A percentile compares a stretch with the other conserved stretches of the same genome.
Evolutionary conservation across 2,113 vertebrate genomes (phyloP).

Genomic region (Noctilio leporinus): DNA sequence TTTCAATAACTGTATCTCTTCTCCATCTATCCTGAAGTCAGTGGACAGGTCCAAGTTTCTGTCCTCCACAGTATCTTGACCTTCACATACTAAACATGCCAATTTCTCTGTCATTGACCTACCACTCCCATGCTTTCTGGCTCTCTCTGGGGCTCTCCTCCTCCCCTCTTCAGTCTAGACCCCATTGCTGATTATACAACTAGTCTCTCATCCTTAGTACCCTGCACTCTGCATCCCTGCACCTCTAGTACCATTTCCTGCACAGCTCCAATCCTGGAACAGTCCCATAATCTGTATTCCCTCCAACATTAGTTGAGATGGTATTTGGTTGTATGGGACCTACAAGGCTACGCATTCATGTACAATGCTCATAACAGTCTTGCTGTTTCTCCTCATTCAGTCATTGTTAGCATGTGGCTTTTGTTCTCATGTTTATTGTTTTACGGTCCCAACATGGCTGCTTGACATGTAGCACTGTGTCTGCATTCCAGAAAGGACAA

Average conservation of each 20-base stretch:
- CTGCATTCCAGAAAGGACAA: not conserved
- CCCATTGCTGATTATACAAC: not conserved
- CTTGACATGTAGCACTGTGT: not conserved
- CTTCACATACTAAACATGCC: not conserved
- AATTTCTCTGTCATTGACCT: too few species aligned
- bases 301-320: not conserved
- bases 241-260: not conserved
- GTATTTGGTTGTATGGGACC: not conserved
- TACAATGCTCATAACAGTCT: not conserved
- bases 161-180: not conserved
- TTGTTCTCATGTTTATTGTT: not conserved
- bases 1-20: not conserved
- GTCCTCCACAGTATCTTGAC: rapidly evolving
- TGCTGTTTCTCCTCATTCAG: not conserved
- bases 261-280: not conserved
- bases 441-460: not conserved
- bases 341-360: not conserved
- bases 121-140: too few species aligned
- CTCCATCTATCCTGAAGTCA: not conserved
- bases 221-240: too few species aligned
- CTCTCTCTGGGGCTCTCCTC: not conserved
- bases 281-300: not conserved
- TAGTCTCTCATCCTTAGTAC: too few species aligned
- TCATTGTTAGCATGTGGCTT: not conserved
- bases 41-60: not conserved